phyloP scores from a whole-genome alignment of 2,888 invertebrate genomes.

The Eucriotettix oculatus region DNA sequence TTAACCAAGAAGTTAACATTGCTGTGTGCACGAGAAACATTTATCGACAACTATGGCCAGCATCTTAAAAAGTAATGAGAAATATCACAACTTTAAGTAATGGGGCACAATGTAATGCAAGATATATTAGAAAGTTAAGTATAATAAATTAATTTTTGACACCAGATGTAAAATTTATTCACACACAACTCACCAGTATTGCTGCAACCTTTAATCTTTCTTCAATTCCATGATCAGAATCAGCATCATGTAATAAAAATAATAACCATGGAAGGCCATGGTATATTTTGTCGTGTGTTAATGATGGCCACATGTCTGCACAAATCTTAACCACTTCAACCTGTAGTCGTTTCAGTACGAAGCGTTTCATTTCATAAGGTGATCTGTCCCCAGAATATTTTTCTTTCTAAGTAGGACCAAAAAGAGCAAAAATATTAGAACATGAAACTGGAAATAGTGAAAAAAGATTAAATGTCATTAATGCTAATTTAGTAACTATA shows the following conservation, averaged over 20 bases:
- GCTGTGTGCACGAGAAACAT: too few species aligned
- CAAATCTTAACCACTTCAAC: constrained; percentile 26
- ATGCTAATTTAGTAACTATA: too few species aligned
- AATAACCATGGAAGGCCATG: constrained; percentile 33
- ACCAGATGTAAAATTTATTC: too few species aligned
- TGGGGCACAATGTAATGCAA: too few species aligned
- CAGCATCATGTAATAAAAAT: constrained; percentile 31
- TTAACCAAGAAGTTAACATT: too few species aligned
- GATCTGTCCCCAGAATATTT: constrained; percentile 37
- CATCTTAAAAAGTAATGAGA: too few species aligned
- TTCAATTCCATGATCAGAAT: constrained; percentile 34
- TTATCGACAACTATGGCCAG: too few species aligned
- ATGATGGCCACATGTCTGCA: constrained; percentile 23
- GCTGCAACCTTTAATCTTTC: constrained; percentile 49
- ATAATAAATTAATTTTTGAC: too few species aligned
- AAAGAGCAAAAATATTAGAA: neutral
- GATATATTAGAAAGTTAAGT: too few species aligned
- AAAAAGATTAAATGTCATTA: neutral
- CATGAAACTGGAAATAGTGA: neutral
- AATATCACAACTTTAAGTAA: too few species aligned
- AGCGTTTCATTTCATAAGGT: constrained; percentile 40
- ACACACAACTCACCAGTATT: constrained; percentile 42
- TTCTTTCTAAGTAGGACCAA: neutral
- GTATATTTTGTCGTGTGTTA: constrained; percentile 1
- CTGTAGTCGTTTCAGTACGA: constrained; percentile 40